Evolutionary conservation across 1,140 invertebrate species (phyloP), one percentile per base, ranked within the genome.

Genomic region (Lethrus apterus): DNA sequence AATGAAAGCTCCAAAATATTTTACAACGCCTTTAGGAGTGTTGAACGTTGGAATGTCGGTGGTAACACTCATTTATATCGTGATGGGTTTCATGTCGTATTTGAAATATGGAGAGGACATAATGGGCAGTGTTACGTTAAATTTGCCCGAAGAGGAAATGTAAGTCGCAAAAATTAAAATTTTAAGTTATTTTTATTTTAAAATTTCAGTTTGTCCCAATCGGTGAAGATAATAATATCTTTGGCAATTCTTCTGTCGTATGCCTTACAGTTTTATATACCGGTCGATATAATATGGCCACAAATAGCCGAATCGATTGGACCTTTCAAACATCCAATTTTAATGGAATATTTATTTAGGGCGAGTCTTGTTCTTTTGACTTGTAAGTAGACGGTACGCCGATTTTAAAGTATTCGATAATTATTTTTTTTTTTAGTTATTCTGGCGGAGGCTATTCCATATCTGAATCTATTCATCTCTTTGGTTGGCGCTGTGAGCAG

Each of bases 261-360:
- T 67, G 80, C 84, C n/a, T 70, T 94, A 34, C 89, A 93, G 69
- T 83, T 91, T 56, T 93, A 91, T 63, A 86, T 93, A 2, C 83
- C 89, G 26, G 68, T 81, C 15, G 77, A 76, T 18, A 80, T 83
- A 21, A 70, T 80, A 15, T 81, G 78, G 78, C 74, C 76, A 0
- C 56, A 52, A 15, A 52, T 81, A 0, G 52, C 64, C n/a, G 56
- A 69, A 1, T 61, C 61, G 17, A 72, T 71, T 31, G 69, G 71
- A 7, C 72, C 75, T 10, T 72, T 74, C 43, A 70, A 70, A 46
- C 70, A 70, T 48, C 73, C 75, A 15, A 59, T 73, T 2, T 15
- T 71, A 7, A 62, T 68, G 0, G 83, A 89, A 67, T 75, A 77
- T 9, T 15, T 68, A 17, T 80, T 87, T 46, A 72, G 85, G 33